Conservation (phyloP, 2,888 invertebrate species). For the Baccha elongata region DNA sequence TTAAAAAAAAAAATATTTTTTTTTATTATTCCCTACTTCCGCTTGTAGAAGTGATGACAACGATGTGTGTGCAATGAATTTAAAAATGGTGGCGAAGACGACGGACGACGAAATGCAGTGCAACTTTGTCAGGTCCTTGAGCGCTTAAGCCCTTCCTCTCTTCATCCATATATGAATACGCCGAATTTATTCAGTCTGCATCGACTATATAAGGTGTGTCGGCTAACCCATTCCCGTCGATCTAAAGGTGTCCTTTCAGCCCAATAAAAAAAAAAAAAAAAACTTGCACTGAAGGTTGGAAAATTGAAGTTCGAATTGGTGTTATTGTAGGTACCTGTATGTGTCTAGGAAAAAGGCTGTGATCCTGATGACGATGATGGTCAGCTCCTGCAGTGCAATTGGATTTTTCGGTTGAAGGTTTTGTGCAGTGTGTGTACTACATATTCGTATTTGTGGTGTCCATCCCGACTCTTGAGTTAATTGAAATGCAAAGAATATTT, state of each 20-base stretch:
- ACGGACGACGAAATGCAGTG: constrained; percentile 38
- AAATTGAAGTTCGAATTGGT: constrained; percentile 63
- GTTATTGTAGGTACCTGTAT: constrained; percentile 3
- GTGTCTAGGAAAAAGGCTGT: constrained; percentile 26
- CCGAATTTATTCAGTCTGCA: constrained; percentile 69
- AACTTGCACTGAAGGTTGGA: constrained; percentile 38
- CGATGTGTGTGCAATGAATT: constrained; percentile 70
- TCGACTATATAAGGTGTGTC: constrained; percentile 21
- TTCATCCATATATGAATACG: constrained; percentile 30
- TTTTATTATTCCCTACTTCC: constrained; percentile 13
- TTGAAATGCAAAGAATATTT: constrained; percentile 73
- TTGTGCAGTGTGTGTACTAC: neutral
- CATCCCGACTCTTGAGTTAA: constrained; percentile 60
- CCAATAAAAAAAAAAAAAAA: constrained; percentile 20
- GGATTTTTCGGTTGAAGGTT: constrained; percentile 39
- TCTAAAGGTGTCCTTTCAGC: constrained; percentile 3
- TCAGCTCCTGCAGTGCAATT: constrained; percentile 68
- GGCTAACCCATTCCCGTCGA: neutral
- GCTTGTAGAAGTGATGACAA: constrained; percentile 52
- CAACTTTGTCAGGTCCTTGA: constrained; percentile 59
- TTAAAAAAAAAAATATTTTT: constrained; percentile 25
- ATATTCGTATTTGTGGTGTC: constrained; percentile 14
- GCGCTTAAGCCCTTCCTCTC: constrained; percentile 47
- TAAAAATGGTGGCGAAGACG: constrained; percentile 37
- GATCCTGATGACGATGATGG: constrained; percentile 41